Conservation (phyloP, 2,797 vertebrate genomes). For the Oophaga sylvatica region DNA sequence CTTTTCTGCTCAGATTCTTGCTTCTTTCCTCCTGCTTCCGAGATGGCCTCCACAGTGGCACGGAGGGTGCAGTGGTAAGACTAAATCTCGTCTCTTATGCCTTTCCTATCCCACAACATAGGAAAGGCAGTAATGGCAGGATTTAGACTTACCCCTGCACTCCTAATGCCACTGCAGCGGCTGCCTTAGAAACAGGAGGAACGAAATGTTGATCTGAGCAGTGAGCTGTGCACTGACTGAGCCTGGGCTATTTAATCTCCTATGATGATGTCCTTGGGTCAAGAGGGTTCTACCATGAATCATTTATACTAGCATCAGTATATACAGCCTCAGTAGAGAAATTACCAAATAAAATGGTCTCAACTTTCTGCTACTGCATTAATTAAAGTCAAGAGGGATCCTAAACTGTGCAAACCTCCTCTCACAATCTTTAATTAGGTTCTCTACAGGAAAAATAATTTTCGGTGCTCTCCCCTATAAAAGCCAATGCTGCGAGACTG, state of each 20-base stretch:
- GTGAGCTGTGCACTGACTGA: background rate
- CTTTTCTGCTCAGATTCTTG: too few species aligned
- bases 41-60: too few species aligned
- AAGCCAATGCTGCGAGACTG: background rate
- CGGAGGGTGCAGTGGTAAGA: too few species aligned
- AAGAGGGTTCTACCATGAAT: background rate
- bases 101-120: too few species aligned
- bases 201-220: background rate
- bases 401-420: background rate
- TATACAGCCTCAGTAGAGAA: background rate
- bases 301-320: background rate
- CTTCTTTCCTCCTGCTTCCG: too few species aligned
- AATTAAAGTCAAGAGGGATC: background rate
- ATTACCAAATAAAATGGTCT: background rate
- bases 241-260: background rate
- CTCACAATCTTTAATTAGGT: background rate
- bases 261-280: background rate
- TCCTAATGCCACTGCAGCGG: too few species aligned
- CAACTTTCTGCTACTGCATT: background rate
- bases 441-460: constrained; percentile 13
- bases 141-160: too few species aligned
- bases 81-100: too few species aligned
- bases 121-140: too few species aligned
- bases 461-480: background rate
- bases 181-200: too few species aligned